Evolutionary conservation across 2,113 vertebrate genomes (phyloP).

Genomic region (Cochlearius cochlearius): DNA sequence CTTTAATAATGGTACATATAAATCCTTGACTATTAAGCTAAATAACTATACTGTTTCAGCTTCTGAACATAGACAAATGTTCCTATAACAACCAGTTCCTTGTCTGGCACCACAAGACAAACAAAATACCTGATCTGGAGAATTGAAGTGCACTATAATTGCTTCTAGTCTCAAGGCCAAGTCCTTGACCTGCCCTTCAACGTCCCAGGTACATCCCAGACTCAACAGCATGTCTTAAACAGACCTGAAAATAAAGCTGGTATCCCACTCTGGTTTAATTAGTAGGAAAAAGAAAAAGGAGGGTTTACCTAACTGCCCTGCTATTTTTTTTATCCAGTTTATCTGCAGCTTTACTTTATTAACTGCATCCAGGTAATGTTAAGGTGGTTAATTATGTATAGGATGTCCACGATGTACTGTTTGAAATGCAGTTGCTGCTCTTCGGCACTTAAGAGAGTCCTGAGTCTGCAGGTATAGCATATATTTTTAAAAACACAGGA

Average conservation of each 20-base stretch:
- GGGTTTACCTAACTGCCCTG: background rate
- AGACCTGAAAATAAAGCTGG: background rate
- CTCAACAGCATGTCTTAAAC: background rate
- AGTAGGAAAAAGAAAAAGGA: background rate
- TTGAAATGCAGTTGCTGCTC: background rate
- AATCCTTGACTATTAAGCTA: background rate
- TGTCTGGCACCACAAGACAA: background rate
- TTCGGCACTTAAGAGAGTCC: background rate
- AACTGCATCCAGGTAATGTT: background rate
- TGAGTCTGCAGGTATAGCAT: no score
- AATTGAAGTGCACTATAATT: background rate
- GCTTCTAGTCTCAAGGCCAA: background rate
- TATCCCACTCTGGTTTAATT: background rate
- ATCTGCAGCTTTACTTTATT: background rate
- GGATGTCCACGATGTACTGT: fast-evolving
- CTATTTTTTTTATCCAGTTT: background rate
- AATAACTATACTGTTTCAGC: background rate
- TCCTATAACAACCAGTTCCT: background rate
- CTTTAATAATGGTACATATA: background rate
- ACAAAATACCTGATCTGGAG: background rate
- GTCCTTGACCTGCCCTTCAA: background rate
- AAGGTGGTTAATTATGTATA: background rate
- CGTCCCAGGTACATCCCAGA: background rate
- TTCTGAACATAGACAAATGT: background rate
- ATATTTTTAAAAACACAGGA: no score